These are phyloP conservation scores for Ochotona curzoniae DNA, from an alignment of 2,113 vertebrate species.

Conservation along the genomic window DNA sequence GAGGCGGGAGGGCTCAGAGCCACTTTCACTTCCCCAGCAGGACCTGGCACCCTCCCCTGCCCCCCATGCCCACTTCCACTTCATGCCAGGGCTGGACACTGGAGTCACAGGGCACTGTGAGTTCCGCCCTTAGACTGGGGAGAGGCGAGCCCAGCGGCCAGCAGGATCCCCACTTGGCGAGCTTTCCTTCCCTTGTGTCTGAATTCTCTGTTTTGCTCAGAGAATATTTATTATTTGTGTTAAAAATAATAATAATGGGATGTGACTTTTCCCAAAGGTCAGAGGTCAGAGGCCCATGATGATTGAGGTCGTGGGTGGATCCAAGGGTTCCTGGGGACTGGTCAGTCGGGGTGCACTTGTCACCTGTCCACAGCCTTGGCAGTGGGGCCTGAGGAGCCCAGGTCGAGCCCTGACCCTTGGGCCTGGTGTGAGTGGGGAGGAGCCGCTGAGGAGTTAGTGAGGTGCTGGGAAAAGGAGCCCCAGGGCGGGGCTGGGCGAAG, in stretches of 20 bases:
- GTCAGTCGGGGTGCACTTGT: neutral
- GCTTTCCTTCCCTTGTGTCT: neutral
- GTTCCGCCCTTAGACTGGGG: too few relatives aligned
- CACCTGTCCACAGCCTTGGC: neutral
- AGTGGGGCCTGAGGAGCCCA: neutral
- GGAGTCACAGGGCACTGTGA: neutral
- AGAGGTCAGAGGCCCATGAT: neutral
- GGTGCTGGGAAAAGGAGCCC: neutral
- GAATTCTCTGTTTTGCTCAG: constrained; percentile 46
- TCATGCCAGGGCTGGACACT: neutral
- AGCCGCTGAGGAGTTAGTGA: neutral
- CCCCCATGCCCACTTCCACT: constrained; percentile 11
- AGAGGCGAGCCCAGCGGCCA: neutral
- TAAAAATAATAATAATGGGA: neutral
- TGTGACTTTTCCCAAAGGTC: neutral
- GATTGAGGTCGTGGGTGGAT: neutral
- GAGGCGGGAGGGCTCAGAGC: neutral
- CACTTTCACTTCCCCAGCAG: neutral
- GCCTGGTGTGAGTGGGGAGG: neutral
- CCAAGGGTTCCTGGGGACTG: neutral
- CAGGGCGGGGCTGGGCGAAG: neutral
- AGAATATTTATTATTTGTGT: constrained; percentile 1
- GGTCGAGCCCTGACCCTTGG: neutral
- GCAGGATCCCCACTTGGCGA: too few relatives aligned
- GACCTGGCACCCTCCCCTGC: neutral